phyloP scores from a whole-genome alignment of 2,888 invertebrate genomes.

The Julus scanicus region DNA sequence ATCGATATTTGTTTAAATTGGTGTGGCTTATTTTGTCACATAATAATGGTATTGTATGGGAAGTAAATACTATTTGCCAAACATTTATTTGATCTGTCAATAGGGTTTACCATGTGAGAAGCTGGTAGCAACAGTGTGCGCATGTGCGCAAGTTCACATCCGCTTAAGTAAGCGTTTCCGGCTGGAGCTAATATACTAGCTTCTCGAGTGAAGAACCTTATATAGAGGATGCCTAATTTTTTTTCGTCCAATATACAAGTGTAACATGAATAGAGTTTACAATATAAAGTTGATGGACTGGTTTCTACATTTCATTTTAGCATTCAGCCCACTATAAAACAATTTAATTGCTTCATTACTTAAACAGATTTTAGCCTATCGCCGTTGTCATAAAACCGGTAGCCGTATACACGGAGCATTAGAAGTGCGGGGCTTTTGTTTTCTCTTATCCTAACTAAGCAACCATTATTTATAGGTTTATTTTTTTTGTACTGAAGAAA shows the following conservation, averaged over 20 bases:
- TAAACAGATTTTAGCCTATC: constrained; percentile 15
- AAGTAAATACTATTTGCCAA: too few species aligned
- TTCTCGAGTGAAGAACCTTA: too few species aligned
- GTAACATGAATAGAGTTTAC: neutral
- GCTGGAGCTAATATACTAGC: too few species aligned
- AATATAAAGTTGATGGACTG: neutral
- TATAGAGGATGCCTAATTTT: neutral
- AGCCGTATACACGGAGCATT: neutral
- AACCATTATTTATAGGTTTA: constrained; percentile 6
- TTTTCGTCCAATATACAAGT: neutral
- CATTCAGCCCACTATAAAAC: constrained; percentile 12
- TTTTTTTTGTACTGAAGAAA: neutral
- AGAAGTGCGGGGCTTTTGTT: neutral
- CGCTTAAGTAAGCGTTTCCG: too few species aligned
- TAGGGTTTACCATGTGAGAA: too few species aligned
- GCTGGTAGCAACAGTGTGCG: too few species aligned
- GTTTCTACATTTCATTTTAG: constrained; percentile 15
- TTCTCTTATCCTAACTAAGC: constrained; percentile 45
- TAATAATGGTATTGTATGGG: too few species aligned
- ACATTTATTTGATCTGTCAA: too few species aligned
- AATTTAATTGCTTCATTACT: constrained; percentile 41
- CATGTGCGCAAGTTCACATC: too few species aligned
- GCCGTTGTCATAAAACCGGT: constrained; percentile 21
- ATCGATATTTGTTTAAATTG: too few species aligned
- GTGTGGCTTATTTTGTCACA: too few species aligned